These are phyloP conservation scores for Cirrhinus molitorella DNA, from an alignment of 2,797 vertebrate species.

Conservation along the genomic window DNA sequence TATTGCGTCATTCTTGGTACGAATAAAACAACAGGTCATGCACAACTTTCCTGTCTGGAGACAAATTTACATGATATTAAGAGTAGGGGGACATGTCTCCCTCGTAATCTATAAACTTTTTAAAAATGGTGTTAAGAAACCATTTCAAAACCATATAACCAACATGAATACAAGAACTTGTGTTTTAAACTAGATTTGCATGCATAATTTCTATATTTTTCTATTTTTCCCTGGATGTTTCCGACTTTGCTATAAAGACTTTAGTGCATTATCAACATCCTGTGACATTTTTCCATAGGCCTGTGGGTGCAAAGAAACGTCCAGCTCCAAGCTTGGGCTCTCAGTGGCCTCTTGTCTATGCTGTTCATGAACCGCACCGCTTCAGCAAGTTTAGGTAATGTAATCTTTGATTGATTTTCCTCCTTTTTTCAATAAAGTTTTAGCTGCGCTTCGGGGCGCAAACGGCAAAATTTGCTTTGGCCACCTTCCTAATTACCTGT, in stretches of 20 bases:
- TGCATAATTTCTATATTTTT: neutral
- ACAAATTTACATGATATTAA: too few relatives aligned
- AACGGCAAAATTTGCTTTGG: slow-evolving; percentile 63
- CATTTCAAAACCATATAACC: neutral
- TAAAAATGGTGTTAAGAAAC: too few relatives aligned
- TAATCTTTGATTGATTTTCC: slow-evolving; percentile 75
- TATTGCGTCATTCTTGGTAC: too few relatives aligned
- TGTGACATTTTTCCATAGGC: neutral
- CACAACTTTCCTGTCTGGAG: too few relatives aligned
- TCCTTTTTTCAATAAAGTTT: slow-evolving; percentile 56
- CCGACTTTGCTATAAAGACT: neutral
- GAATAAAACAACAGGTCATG: too few relatives aligned
- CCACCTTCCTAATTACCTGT: slow-evolving; percentile 75
- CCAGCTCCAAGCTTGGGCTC: neutral
- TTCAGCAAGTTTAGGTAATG: slow-evolving; percentile 71
- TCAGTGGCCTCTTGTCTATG: slow-evolving; percentile 28
- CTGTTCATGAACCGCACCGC: slow-evolving; percentile 27
- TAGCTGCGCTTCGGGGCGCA: slow-evolving; percentile 64
- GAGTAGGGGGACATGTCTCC: too few relatives aligned
- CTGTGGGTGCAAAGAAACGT: neutral
- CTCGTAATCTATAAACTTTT: too few relatives aligned
- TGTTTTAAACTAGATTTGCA: neutral
- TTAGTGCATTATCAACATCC: neutral
- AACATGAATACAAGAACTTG: neutral
- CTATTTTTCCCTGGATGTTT: neutral